Evolutionary conservation across 2,888 invertebrate species (phyloP).

Genomic region (Melanostoma mellinum): DNA sequence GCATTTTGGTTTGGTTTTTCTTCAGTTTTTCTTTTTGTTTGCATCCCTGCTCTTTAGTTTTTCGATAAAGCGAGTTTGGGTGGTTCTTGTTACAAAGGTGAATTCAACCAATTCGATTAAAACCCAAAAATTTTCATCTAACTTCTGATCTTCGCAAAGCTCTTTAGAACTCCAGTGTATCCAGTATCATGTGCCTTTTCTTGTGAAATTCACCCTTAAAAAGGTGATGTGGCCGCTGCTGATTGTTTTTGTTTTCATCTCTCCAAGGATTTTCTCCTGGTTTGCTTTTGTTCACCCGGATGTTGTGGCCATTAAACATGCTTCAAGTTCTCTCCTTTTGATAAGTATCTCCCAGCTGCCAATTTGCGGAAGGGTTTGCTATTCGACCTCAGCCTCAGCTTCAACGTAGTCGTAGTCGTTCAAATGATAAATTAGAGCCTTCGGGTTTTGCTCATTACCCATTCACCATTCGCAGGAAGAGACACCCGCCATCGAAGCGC

Average conservation of each 20-base stretch:
- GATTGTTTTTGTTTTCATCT: slow-evolving; percentile 44
- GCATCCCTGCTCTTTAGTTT: neutral
- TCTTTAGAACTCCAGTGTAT: no score
- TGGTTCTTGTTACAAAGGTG: neutral
- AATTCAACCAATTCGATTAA: no score
- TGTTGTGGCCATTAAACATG: slow-evolving; percentile 61
- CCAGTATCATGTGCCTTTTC: no score
- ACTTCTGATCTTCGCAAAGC: no score
- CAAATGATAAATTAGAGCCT: slow-evolving; percentile 67
- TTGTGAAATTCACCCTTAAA: no score
- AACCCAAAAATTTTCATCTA: no score
- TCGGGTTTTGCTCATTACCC: slow-evolving; percentile 59
- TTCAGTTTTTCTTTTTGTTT: slow-evolving; percentile 1
- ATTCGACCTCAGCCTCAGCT: slow-evolving; percentile 6
- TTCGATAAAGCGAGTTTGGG: slow-evolving; percentile 10
- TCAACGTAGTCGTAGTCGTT: slow-evolving; percentile 21
- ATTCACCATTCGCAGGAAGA: slow-evolving; percentile 43
- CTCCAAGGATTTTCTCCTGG: slow-evolving; percentile 46
- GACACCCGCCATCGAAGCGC: neutral
- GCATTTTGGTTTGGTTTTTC: neutral
- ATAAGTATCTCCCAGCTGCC: slow-evolving; percentile 23
- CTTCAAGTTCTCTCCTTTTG: slow-evolving; percentile 20
- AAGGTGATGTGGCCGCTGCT: slow-evolving; percentile 25
- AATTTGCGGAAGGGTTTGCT: slow-evolving; percentile 40
- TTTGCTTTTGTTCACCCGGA: slow-evolving; percentile 51